phyloP scores from a whole-genome alignment of 2,888 invertebrate species.

The Timandra comae region DNA sequence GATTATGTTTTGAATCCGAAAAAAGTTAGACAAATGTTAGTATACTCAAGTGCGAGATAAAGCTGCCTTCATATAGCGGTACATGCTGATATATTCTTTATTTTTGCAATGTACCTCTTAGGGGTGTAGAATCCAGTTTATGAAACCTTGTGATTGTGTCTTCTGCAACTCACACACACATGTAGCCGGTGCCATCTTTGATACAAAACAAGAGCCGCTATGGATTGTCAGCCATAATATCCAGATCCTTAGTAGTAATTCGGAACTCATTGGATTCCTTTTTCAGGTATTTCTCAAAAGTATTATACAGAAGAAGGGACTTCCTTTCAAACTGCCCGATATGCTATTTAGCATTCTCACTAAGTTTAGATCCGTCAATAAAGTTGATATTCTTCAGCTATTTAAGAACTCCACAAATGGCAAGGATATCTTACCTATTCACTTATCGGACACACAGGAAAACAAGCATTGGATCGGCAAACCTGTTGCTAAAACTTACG shows the following conservation, averaged over 20 bases:
- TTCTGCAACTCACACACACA: too few relatives aligned
- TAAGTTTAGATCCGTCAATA: conserved; percentile 31
- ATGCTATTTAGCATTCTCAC: conserved; percentile 49
- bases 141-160: too few relatives aligned
- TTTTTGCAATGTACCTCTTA: too few relatives aligned
- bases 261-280: too few relatives aligned
- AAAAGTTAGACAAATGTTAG: conserved; percentile 64
- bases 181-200: too few relatives aligned
- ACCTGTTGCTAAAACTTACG: conserved; percentile 62
- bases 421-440: conserved; percentile 62
- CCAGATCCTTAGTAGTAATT: too few relatives aligned
- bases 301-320: conserved; percentile 52
- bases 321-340: conserved; percentile 57
- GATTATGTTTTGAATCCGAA: conserved; percentile 62
- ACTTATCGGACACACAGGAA: conserved; percentile 59
- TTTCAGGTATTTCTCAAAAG: conserved; percentile 65
- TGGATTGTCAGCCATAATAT: too few relatives aligned
- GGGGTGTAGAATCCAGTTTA: too few relatives aligned
- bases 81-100: too few relatives aligned
- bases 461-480: conserved; percentile 58
- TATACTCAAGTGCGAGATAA: too few relatives aligned
- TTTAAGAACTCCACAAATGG: conserved; percentile 56
- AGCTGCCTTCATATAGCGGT: too few relatives aligned
- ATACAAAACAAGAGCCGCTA: too few relatives aligned
- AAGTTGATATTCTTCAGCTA: conserved; percentile 48